Conservation (phyloP, 2,797 vertebrate species). For the Parotocinclus haroldoi region DNA sequence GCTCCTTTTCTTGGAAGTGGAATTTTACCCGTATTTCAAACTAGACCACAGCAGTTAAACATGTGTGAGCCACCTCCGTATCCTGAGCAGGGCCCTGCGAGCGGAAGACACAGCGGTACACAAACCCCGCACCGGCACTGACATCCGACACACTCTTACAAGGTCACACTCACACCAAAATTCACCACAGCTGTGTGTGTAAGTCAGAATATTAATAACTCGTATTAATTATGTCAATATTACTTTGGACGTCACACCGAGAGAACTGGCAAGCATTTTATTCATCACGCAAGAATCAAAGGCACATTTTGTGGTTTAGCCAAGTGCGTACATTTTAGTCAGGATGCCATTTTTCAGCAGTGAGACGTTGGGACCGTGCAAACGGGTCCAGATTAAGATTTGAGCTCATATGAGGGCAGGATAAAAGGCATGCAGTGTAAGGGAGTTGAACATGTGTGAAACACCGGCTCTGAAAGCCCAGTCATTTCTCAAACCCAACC, state of each 20-base stretch:
- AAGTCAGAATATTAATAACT: neutral
- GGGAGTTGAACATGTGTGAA: constrained; percentile 53
- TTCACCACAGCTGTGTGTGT: neutral
- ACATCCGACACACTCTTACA: constrained; percentile 18
- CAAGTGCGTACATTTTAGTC: too few species aligned
- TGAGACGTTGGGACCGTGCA: neutral
- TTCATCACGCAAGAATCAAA: too few species aligned
- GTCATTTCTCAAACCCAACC: constrained; percentile 46
- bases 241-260: too few species aligned
- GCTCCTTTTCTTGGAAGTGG: too few species aligned
- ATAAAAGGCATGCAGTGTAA: constrained; percentile 18
- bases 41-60: constrained; percentile 44
- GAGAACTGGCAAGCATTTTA: too few species aligned
- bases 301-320: too few species aligned
- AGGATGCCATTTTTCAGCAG: neutral
- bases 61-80: constrained; percentile 42
- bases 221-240: too few species aligned
- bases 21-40: constrained; percentile 43
- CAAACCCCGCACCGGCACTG: constrained; percentile 25
- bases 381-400: neutral
- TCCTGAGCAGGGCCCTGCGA: constrained; percentile 37
- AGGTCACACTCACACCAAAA: neutral
- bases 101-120: constrained; percentile 34
- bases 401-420: constrained; percentile 11
- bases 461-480: constrained; percentile 31